Evolutionary conservation across 2,888 invertebrate genomes (phyloP), one percentile per base, ranked within the genome.

Genomic region (Nymphalis c-album): DNA sequence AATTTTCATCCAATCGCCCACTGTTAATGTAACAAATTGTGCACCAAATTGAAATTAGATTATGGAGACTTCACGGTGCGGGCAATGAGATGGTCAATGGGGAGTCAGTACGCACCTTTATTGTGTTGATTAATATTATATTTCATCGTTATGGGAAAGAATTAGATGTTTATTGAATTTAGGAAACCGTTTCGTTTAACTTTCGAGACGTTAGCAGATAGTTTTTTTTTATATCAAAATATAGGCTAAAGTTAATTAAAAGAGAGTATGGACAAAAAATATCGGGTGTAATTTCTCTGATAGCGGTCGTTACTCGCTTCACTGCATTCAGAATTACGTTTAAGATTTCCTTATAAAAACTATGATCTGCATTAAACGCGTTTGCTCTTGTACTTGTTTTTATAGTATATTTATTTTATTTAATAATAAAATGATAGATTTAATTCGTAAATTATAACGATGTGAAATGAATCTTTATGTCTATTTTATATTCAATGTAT

Each of bases 31-130:
- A 87, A 88, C 88, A 87, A 86, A 81, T 81, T 80, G 80, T 83
- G 81, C 82, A 85, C 82, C 83, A 85, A 86, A 86, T 90, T 85
- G 85, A 91, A 91, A 92, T 91, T 91, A 87, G 86, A 92, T 92
- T 91, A 91, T 81, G 74, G 80, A 76, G 74, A 73, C 82, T 89
- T 90, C 91, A 91, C 86, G 91, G 82, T 77, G 79, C 89, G 88
- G 80, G 76, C 79, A 85, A 90, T 90, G 88, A 87, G 87, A 88
- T 79, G 83, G 86, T 87, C 90, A 83, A 88, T 91, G 89, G 91
- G 88, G 87, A 86, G 86, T 85, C 90, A 85, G 81, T 75, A 72
- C 69, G 72, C 73, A 82, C 80, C 83, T 86, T 86, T 87, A 83
- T 85, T 74, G 60, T 71, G 76, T 81, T 87, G 89, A 90, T 90